Evolutionary conservation across 2,113 vertebrate species (phyloP), one percentile per base, ranked within the genome.

Genomic region (Panthera tigris): DNA sequence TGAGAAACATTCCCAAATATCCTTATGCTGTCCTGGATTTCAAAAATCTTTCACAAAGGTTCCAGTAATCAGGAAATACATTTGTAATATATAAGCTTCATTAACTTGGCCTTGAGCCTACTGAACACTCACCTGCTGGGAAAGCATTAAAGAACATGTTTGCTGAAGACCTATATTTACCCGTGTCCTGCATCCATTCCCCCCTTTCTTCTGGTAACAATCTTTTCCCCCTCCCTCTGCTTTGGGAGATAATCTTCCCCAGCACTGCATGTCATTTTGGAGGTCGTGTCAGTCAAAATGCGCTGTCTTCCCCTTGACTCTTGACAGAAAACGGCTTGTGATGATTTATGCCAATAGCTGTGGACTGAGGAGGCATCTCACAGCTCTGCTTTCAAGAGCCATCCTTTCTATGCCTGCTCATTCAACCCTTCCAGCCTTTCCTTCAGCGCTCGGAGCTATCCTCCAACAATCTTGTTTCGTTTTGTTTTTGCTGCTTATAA

Each of bases 81-180:
- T 39, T 52, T 6, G 31, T 9, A 9, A 81, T 50, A 74, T 16
- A 39, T 27, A 81, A 71, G 11, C 41, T 57, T 57, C 16, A 76
- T n/a, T 85, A 61, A 21, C 79, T 92, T 71, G 92, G 66, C 73
- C 69, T 76, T 50, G 57, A 71, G 90, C 23, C 68, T 50, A 10
- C 76, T 3, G 45, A 91, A 55, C 5, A 36, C 14, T 48, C 4
- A 66, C 63, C 33, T 21, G 3, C 31, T 81, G 65, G 68, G 69
- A 97, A 97, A 71, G 31, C 89, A 80, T 79, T 88, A 52, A 63
- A 69, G 33, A 50, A 61, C 29, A 50, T 23, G 50, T 83, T 76
- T 76, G 76, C 81, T 79, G 39, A 83, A 66, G n/a, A 78, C 2
- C 48, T n/a, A 1, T 14, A 21, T 29, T 31, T 33, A 19, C n/a